phyloP scores from a whole-genome alignment of 1,140 invertebrate genomes.

The Caerostris extrusa region DNA sequence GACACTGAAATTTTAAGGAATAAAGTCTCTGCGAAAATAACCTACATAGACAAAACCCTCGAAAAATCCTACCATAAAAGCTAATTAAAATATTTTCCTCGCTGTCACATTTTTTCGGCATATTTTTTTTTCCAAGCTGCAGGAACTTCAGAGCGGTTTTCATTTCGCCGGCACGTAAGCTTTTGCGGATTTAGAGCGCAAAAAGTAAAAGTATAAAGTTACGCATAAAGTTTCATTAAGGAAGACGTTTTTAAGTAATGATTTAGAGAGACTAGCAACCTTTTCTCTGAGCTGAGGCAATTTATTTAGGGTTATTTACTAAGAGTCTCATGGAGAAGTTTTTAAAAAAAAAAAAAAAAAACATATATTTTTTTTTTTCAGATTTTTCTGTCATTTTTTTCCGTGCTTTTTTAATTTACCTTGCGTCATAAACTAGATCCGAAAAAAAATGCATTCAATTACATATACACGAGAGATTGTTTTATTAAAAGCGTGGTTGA shows the following conservation, averaged over 20 bases:
- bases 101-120: too few relatives aligned
- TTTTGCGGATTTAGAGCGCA: too few relatives aligned
- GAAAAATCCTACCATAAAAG: too few relatives aligned
- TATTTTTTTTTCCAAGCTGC: background rate
- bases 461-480: background rate
- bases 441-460: background rate
- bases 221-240: too few relatives aligned
- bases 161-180: too few relatives aligned
- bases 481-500: too few relatives aligned
- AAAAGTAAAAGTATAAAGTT: too few relatives aligned
- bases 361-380: background rate
- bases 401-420: background rate
- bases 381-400: background rate
- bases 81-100: too few relatives aligned
- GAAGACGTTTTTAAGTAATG: background rate
- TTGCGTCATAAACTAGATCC: constrained; percentile 20
- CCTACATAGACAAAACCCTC: too few relatives aligned
- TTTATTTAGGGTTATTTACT: constrained; percentile 37
- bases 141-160: too few relatives aligned
- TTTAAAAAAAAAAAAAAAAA: background rate
- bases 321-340: background rate
- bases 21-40: background rate
- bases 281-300: background rate
- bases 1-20: too few relatives aligned
- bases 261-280: background rate